Base-by-base conservation (phyloP, 2,113 vertebrate species). In the Felis catus region DNA sequence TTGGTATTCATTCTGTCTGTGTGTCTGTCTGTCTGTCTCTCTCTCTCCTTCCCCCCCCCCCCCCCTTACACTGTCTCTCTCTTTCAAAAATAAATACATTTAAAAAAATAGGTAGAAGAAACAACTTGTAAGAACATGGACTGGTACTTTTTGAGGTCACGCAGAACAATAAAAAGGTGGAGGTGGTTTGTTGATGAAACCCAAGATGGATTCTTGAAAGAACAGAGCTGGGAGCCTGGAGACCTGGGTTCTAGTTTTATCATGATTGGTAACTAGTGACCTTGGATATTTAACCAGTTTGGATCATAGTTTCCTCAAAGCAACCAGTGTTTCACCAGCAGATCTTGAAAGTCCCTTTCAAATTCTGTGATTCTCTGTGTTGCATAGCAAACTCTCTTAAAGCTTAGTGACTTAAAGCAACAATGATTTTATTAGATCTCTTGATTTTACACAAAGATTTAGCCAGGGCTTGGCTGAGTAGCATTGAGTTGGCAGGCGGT, bases 31-130 rank as follows among this genome's bases (percentile, higher is more conserved):
- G 0, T 23, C 55, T 18, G 5, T 58, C 55, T 5, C 0, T 21
- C 55, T 5, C 16, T 1, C 53, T 19, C 5, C 4, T 16, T 0
- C 53, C 1, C 53, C 1, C 3, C 1, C 55, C 19, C 55, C 21
- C 55, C 19, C 55, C 21, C 53, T 2, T 41, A 39, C 41, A 41
- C 55, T 58, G 6, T 55, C 51, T 53, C 51, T 16, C 55, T 23
- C 58, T 23, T 6, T 61, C 19, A 61, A 61, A 61, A 61, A 61
- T 19, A 58, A 21, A 58, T 23, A 61, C 21, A 61, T 21, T 61
- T 61, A 31, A 65, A 65, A 29, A 85, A 90, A 70, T 27, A 65
- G 29, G 15, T 19, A 89, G 70, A 89, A 65, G 55, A 41, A 36
- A 36, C 36, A 36, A 3, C 3, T 70, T 78, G 1, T 36, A 1